phyloP scores from a whole-genome alignment of 2,797 vertebrate species.

The Numenius phaeopus region DNA sequence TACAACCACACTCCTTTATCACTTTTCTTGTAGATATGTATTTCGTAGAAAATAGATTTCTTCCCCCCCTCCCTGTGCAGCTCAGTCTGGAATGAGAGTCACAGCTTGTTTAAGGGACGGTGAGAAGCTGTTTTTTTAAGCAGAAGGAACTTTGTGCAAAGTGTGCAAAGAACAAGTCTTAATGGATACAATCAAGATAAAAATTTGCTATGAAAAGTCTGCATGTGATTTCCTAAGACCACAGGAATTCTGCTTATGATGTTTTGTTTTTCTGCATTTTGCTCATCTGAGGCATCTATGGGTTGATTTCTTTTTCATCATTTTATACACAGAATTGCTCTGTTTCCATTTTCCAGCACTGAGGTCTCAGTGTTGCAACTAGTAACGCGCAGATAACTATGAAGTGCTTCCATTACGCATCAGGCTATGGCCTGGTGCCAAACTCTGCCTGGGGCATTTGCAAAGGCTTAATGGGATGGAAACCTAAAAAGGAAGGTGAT shows the following conservation, averaged over 20 bases:
- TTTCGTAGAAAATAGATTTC: background rate
- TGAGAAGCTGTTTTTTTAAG: background rate
- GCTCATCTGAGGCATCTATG: background rate
- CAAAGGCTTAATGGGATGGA: background rate
- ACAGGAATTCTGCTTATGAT: background rate
- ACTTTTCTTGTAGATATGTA: slow-evolving; percentile 1
- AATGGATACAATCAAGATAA: background rate
- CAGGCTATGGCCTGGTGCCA: background rate
- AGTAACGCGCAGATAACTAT: background rate
- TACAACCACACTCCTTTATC: background rate
- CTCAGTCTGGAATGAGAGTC: background rate
- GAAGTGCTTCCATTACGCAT: background rate
- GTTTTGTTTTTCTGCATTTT: background rate
- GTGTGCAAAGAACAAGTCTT: background rate
- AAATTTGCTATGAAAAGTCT: background rate
- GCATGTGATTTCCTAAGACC: background rate
- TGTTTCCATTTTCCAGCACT: background rate
- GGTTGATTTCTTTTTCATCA: background rate
- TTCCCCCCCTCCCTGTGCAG: background rate
- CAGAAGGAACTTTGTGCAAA: background rate
- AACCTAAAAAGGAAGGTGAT: background rate
- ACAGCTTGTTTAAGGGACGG: background rate
- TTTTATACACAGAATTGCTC: background rate
- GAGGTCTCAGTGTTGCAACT: background rate
- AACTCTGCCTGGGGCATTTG: background rate